phyloP scores from a whole-genome alignment of 30 jellyfish, hydroid and myxozoan genomes.

The Aurelia sp. region DNA sequence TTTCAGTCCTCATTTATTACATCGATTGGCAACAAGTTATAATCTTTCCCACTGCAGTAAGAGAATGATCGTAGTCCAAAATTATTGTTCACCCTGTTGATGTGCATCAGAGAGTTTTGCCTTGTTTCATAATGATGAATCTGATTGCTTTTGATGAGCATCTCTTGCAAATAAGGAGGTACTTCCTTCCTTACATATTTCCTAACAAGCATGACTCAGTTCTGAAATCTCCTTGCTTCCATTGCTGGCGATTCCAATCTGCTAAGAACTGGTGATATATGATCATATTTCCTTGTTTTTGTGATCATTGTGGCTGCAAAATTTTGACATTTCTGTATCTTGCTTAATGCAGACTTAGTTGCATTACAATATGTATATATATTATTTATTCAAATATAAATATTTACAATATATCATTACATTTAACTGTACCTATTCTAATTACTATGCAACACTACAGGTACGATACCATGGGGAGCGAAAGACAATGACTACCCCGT shows the following conservation, averaged over 20 bases:
- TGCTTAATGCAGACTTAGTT: slow-evolving; percentile 29
- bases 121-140: slow-evolving; percentile 37
- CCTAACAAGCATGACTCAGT: slow-evolving; percentile 58
- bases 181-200: slow-evolving; percentile 50
- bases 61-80: no score
- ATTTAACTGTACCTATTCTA: no score
- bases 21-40: no score
- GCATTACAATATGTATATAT: slow-evolving; percentile 17
- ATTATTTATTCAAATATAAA: no score
- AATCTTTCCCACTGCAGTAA: no score
- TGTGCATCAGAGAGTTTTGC: slow-evolving; percentile 6
- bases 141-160: slow-evolving; percentile 34
- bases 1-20: no score
- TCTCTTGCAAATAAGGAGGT: slow-evolving; percentile 49
- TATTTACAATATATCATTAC: no score
- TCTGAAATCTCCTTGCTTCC: slow-evolving; percentile 58
- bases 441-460: no score
- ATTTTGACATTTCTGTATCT: slow-evolving; percentile 54
- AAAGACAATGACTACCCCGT: no score
- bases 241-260: slow-evolving; percentile 63
- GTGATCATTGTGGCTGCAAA: slow-evolving; percentile 64
- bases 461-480: no score
- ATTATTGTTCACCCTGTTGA: no score
- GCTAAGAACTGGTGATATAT: slow-evolving; percentile 56
- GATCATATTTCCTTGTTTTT: slow-evolving; percentile 51